phyloP scores from a whole-genome alignment of 2,888 invertebrate species.

The Eurytoma adleriae region DNA sequence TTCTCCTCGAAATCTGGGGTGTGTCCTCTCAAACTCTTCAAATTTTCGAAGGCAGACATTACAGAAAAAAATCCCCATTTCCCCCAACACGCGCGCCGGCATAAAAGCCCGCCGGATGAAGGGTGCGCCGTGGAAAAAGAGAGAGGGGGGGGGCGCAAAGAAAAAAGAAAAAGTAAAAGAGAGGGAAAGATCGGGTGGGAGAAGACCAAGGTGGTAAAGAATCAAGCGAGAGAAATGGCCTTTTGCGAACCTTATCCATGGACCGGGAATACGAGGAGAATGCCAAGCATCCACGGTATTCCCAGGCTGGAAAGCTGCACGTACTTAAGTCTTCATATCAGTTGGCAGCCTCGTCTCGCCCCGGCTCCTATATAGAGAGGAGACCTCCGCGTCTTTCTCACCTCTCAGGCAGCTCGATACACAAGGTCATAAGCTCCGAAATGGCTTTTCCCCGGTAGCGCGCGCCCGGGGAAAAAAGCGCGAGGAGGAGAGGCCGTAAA shows the following conservation, averaged over 20 bases:
- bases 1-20: neutral
- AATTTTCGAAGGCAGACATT: constrained; percentile 28
- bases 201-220: constrained; percentile 18
- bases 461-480: constrained; percentile 4
- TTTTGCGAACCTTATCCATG: constrained; percentile 48
- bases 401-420: constrained; percentile 38
- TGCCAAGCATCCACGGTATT: constrained; percentile 46
- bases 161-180: constrained; percentile 4
- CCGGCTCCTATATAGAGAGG: too few species aligned
- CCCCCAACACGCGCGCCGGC: neutral
- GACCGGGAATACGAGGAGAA: constrained; percentile 47
- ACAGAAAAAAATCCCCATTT: constrained; percentile 1
- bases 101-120: too few species aligned
- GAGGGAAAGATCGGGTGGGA: neutral
- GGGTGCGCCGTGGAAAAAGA: neutral
- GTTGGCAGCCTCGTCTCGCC: constrained; percentile 44
- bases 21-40: neutral
- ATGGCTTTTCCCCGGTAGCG: constrained; percentile 25
- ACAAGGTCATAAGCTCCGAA: constrained; percentile 53
- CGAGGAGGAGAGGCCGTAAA: constrained; percentile 31
- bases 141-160: neutral
- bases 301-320: constrained; percentile 44
- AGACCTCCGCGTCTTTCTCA: neutral
- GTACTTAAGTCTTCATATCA: constrained; percentile 59
- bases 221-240: constrained; percentile 41